These are phyloP conservation scores for Thymelicus sylvestris DNA, from an alignment of 2,888 invertebrate species.

Conservation along the genomic window DNA sequence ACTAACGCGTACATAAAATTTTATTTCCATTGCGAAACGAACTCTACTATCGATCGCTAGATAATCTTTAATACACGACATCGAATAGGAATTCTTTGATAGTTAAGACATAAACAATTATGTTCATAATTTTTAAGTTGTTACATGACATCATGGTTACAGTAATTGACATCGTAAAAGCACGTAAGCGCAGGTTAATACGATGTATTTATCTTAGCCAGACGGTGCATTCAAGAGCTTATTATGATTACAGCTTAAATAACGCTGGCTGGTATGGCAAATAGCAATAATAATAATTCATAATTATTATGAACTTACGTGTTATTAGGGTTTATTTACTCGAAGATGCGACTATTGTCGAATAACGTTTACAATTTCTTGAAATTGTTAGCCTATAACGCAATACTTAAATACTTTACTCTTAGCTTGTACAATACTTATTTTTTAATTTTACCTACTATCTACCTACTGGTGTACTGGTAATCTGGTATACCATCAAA, in stretches of 20 bases:
- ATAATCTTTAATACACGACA: constrained; percentile 16
- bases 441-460: too few relatives aligned
- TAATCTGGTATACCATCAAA: too few relatives aligned
- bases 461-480: too few relatives aligned
- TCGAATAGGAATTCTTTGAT: constrained; percentile 25
- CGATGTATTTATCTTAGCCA: constrained; percentile 53
- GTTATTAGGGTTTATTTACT: constrained; percentile 59
- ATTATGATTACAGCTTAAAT: constrained; percentile 64
- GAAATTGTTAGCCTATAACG: constrained; percentile 2
- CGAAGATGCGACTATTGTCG: constrained; percentile 36
- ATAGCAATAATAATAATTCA: constrained; percentile 48
- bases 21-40: constrained; percentile 37
- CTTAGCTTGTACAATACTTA: too few relatives aligned
- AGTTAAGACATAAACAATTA: constrained; percentile 37
- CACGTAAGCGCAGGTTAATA: constrained; percentile 42
- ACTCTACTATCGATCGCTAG: constrained; percentile 13
- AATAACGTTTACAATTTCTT: constrained; percentile 29
- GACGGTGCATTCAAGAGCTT: constrained; percentile 53
- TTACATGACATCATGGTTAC: constrained; percentile 31
- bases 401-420: not conserved
- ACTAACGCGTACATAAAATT: constrained; percentile 33
- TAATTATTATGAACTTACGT: constrained; percentile 59
- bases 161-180: constrained; percentile 41
- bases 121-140: constrained; percentile 31
- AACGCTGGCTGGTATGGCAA: constrained; percentile 51